phyloP scores from a whole-genome alignment of 2,888 invertebrate species.

The Lepidochrysops patricia region DNA sequence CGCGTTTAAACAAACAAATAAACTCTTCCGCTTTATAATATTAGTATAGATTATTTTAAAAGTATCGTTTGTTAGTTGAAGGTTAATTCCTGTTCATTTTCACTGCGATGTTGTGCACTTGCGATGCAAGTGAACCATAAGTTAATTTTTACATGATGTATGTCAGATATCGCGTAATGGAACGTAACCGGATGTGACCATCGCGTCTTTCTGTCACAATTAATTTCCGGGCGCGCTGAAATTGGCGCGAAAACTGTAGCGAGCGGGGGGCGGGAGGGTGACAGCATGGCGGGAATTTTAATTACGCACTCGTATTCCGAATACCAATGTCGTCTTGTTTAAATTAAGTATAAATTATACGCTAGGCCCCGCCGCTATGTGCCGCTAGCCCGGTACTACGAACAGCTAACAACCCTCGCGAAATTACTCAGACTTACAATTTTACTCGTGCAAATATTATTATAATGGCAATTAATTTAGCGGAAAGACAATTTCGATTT shows the following conservation, averaged over 20 bases:
- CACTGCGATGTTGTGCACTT: not conserved
- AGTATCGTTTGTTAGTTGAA: no score
- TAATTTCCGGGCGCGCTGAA: constrained; percentile 74
- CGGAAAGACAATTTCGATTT: not conserved
- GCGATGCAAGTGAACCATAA: not conserved
- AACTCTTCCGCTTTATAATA: no score
- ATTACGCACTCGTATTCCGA: constrained; percentile 74
- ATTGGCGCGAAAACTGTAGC: constrained; percentile 75
- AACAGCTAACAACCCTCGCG: constrained; percentile 56
- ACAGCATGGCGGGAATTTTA: constrained; percentile 70
- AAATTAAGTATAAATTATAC: constrained; percentile 75
- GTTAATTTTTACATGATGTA: constrained; percentile 14
- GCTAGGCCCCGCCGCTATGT: constrained; percentile 64
- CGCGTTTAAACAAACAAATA: no score
- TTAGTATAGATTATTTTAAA: no score
- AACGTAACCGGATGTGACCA: constrained; percentile 68
- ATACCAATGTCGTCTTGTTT: constrained; percentile 75
- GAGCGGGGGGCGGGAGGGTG: constrained; percentile 47
- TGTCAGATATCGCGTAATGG: constrained; percentile 48
- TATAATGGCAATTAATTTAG: constrained; percentile 14
- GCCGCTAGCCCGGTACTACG: constrained; percentile 61
- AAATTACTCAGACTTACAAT: constrained; percentile 21
- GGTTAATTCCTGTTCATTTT: not conserved
- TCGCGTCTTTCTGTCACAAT: constrained; percentile 74
- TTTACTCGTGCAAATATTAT: constrained; percentile 27